A percentile compares a stretch with the other conserved stretches of the same genome.
Evolutionary conservation across 2,797 vertebrate species (phyloP).

Genomic region (Microtus agrestis): DNA sequence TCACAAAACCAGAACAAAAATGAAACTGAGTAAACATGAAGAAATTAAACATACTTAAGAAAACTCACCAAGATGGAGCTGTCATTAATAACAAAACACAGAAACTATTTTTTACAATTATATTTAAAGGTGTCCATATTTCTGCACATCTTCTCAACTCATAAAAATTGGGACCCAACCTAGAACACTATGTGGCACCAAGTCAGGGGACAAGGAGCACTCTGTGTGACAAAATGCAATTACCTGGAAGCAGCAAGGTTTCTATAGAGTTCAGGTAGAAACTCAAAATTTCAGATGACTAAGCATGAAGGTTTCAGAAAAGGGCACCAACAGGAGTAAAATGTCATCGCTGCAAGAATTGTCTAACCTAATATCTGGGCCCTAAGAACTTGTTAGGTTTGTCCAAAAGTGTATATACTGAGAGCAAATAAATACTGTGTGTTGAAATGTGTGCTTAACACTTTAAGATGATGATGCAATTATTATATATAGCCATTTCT

Average conservation of each 20-base stretch:
- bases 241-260: slow-evolving; percentile 43
- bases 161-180: background rate
- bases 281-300: slow-evolving; percentile 51
- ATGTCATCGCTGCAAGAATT: slow-evolving; percentile 44
- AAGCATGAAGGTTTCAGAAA: slow-evolving; percentile 67
- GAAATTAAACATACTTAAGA: slow-evolving; percentile 32
- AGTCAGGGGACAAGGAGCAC: slow-evolving; percentile 35
- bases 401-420: background rate
- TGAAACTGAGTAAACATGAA: slow-evolving; percentile 34
- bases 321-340: slow-evolving; percentile 38
- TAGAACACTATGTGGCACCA: slow-evolving; percentile 23
- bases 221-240: background rate
- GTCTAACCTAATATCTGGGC: slow-evolving; percentile 28
- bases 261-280: background rate
- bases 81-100: background rate
- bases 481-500: background rate
- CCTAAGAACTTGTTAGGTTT: slow-evolving; percentile 50
- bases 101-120: background rate
- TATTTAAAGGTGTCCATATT: background rate
- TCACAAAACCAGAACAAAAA: slow-evolving; percentile 60
- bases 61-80: slow-evolving; percentile 3
- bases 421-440: background rate
- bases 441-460: background rate
- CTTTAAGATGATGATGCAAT: background rate
- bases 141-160: background rate